Evolutionary conservation across 30 jellyfish, hydroid and myxozoan species (phyloP).

Genomic region (Mastigias papua): DNA sequence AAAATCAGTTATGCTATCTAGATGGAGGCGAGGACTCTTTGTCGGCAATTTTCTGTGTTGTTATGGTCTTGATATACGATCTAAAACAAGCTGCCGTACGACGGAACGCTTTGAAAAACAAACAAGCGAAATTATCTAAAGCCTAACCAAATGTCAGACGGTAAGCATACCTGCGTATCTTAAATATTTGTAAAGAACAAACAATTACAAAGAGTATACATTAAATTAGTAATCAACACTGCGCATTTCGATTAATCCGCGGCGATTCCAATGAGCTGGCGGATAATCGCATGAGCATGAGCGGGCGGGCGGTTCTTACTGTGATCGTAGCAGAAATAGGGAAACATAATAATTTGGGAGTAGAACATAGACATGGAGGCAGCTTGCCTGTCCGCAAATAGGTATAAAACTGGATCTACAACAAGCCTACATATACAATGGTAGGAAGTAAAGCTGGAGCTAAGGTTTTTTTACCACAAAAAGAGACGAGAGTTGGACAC

Average conservation of each 20-base stretch:
- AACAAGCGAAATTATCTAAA: constrained; percentile 27
- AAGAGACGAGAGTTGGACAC: no score
- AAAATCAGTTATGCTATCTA: neutral
- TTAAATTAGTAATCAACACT: constrained; percentile 46
- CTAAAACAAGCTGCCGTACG: constrained; percentile 9
- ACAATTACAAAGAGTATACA: constrained; percentile 60
- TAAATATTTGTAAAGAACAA: constrained; percentile 52
- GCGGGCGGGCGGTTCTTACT: neutral
- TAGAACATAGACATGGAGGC: no score
- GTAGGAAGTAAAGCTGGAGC: no score
- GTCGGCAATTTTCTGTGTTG: constrained; percentile 20
- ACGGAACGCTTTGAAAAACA: constrained; percentile 45
- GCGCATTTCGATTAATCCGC: constrained; percentile 18
- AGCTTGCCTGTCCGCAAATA: no score
- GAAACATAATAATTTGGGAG: no score
- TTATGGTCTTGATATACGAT: neutral
- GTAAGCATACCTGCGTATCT: constrained; percentile 56
- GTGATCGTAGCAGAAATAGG: neutral
- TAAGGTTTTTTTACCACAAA: no score
- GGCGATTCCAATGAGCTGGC: neutral
- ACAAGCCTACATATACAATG: no score
- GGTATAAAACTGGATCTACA: no score
- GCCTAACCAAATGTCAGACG: constrained; percentile 65
- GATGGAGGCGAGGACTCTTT: constrained; percentile 10
- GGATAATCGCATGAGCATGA: neutral